Conservation (phyloP, 2,113 vertebrate species). For the Clarias magur region DNA sequence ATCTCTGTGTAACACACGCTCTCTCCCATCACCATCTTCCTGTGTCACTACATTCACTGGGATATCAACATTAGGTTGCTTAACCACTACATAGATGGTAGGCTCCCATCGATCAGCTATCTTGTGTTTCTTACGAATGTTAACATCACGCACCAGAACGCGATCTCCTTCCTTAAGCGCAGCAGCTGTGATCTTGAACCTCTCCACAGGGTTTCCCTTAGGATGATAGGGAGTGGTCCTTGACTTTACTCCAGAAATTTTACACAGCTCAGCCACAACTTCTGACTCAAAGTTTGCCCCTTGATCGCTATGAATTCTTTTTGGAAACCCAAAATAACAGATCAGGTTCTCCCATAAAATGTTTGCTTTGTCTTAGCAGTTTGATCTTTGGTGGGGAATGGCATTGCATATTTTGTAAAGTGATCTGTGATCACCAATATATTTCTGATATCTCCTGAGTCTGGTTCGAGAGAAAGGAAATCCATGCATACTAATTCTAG, state of each 20-base stretch:
- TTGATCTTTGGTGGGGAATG: conserved; percentile 41
- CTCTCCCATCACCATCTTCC: conserved; percentile 36
- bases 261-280: conserved; percentile 38
- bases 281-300: conserved; percentile 45
- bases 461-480: background rate
- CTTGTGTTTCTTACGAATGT: too few species aligned
- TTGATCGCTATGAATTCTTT: conserved; percentile 36
- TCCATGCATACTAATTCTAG: conserved; percentile 40
- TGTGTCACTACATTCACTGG: conserved; percentile 30
- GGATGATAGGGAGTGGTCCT: background rate
- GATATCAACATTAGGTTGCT: conserved; percentile 24
- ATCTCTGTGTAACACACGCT: conserved; percentile 27
- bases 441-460: conserved; percentile 34
- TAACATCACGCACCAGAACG: too few species aligned
- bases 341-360: conserved; percentile 47
- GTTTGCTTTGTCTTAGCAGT: conserved; percentile 39
- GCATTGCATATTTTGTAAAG: conserved; percentile 46
- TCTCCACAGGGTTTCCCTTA: background rate
- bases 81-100: too few species aligned
- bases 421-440: background rate
- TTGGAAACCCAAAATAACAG: conserved; percentile 47
- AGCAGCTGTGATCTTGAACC: too few species aligned
- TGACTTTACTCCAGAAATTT: conserved; percentile 23
- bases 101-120: too few species aligned
- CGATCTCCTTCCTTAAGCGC: too few species aligned